Evolutionary conservation across 2,113 vertebrate species (phyloP), one percentile per base, ranked within the genome.

Genomic region (Takifugu flavidus): DNA sequence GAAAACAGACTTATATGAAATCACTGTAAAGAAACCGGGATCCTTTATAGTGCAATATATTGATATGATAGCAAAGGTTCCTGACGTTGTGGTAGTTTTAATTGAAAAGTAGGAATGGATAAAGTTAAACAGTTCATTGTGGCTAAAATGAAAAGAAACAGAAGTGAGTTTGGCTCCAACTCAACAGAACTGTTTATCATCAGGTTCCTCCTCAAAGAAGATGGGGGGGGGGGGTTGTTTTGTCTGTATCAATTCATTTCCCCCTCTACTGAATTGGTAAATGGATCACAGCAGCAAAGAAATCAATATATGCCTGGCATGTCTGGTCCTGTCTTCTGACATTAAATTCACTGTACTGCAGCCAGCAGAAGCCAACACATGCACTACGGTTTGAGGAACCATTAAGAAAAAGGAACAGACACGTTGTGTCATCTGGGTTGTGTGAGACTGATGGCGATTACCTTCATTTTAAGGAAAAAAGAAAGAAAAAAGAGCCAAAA

Each of bases 201-300:
- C 68, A 49, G 55, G 55, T 46, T 75, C 44, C 65, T 49, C 64
- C 50, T 14, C 56, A 56, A 74, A 63, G 70, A 63, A 63, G 25
- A 43, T 43, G 53, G 44, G 29, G n/a, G 49, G 3, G n/a, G 31
- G 44, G 56, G 72, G 62, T 62, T 73, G 55, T 78, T 76, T 74
- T 68, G 53, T 42, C 67, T 59, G 67, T 80, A 74, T 79, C 79
- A 81, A 78, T 86, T 86, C 54, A 81, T 84, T 86, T 80, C 64
- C 79, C 71, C 69, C 80, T 83, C 80, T 80, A 80, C 72, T 67
- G 74, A 53, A 67, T 70, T 59, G 42, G 74, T 76, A 80, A 87
- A 83, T 75, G 71, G 68, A 82, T 80, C 72, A 72, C 57, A 6
- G 72, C 61, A 62, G 70, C 51, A 20, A 50, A 31, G 49, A 77